Conservation (phyloP, 2,888 invertebrate genomes). For the Cecidostiba fungosa region DNA sequence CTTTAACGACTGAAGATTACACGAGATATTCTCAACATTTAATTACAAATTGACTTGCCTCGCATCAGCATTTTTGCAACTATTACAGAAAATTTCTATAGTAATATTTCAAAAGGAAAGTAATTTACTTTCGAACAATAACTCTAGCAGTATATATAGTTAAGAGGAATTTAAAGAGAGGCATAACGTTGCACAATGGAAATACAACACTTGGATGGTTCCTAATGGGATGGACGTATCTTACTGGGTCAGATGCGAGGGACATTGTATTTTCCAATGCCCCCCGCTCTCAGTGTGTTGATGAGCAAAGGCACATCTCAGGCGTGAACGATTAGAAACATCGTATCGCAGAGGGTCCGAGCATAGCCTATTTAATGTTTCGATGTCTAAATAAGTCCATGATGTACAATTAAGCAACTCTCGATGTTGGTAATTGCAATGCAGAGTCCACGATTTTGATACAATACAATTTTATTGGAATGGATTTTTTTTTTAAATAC, state of each 20-base stretch:
- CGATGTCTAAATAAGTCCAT: neutral
- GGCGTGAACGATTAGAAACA: constrained; percentile 24
- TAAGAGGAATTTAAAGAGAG: neutral
- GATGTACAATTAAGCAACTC: neutral
- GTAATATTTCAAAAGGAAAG: neutral
- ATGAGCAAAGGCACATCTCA: constrained; percentile 25
- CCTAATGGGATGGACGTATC: constrained; percentile 31
- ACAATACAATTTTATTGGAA: neutral
- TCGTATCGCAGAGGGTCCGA: neutral
- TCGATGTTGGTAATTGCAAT: neutral
- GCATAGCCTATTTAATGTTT: neutral
- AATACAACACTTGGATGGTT: constrained; percentile 28
- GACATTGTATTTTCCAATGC: constrained; percentile 25
- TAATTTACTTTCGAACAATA: constrained; percentile 3
- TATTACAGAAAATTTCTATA: neutral
- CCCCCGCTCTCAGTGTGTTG: neutral
- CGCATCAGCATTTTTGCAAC: neutral
- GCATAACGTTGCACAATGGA: neutral
- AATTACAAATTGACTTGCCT: neutral
- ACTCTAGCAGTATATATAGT: neutral
- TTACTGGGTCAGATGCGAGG: constrained; percentile 21
- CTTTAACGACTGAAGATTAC: neutral
- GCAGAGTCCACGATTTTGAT: neutral
- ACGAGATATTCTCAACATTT: neutral
- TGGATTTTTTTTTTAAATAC: too few species aligned